These are phyloP conservation scores for Panagrolaimus sp. DNA, from an alignment of 1,140 invertebrate genomes.

Conservation along the genomic window DNA sequence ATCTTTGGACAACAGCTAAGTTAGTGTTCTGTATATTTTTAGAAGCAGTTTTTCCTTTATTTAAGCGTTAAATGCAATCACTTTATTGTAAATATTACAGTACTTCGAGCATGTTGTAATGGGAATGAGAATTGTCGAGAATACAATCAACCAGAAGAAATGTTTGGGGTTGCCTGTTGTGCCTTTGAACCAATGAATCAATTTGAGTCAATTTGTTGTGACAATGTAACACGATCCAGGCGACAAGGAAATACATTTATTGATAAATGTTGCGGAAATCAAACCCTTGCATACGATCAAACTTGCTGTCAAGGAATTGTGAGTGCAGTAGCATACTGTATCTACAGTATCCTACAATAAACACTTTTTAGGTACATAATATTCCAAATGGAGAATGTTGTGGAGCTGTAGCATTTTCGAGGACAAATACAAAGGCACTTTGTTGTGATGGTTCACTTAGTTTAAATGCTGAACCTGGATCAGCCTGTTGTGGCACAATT, in stretches of 20 bases:
- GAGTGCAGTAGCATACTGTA: constrained; percentile 18
- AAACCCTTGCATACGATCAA: constrained; percentile 48
- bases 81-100: not conserved
- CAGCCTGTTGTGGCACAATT: constrained; percentile 30
- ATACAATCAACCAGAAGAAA: constrained; percentile 28
- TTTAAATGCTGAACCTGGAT: constrained; percentile 37
- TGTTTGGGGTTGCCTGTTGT: constrained; percentile 47
- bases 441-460: constrained; percentile 44
- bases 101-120: constrained; percentile 7
- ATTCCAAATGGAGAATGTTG: constrained; percentile 48
- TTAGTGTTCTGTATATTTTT: not conserved
- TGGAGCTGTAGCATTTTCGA: constrained; percentile 38
- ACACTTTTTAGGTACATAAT: constrained; percentile 43
- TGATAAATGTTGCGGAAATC: constrained; percentile 44
- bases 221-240: constrained; percentile 43
- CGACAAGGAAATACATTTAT: constrained; percentile 23
- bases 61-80: not conserved
- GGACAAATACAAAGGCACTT: constrained; percentile 45
- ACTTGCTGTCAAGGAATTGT: constrained; percentile 49
- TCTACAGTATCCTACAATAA: not conserved
- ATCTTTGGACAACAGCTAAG: constrained; percentile 7
- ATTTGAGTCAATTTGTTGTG: constrained; percentile 48
- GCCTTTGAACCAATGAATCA: constrained; percentile 45
- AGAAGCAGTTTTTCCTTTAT: too few species aligned
- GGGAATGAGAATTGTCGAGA: not conserved